phyloP scores from a whole-genome alignment of 2,888 invertebrate species.

The Nomada ferruginata region DNA sequence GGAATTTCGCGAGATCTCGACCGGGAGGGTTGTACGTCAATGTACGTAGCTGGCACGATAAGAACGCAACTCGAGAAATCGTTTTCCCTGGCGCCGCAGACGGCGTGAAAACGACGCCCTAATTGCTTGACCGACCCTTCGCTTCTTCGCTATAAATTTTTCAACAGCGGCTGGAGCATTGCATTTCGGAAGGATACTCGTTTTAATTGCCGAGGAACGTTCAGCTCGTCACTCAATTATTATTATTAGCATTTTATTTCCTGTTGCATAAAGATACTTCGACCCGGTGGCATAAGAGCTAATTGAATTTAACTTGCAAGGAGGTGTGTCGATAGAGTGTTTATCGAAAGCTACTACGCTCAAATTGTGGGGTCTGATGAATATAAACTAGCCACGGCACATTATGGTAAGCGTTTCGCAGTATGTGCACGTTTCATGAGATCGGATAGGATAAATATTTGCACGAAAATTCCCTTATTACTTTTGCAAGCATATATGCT shows the following conservation, averaged over 20 bases:
- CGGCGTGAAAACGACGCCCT: neutral
- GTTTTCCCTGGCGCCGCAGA: neutral
- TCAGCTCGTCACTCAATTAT: too few relatives aligned
- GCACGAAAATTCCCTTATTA: neutral
- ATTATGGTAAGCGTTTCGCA: slow-evolving; percentile 30
- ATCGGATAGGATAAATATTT: slow-evolving; percentile 13
- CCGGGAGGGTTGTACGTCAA: neutral
- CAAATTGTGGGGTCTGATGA: slow-evolving; percentile 16
- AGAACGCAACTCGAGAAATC: neutral
- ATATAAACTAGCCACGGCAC: slow-evolving; percentile 12
- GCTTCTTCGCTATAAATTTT: neutral
- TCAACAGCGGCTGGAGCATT: neutral
- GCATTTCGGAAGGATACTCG: neutral
- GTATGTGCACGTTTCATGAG: neutral
- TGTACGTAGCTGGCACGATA: neutral
- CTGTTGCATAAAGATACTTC: neutral
- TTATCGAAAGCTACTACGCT: slow-evolving; percentile 16
- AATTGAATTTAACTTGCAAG: slow-evolving; percentile 15
- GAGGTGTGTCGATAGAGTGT: neutral
- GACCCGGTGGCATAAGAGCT: neutral
- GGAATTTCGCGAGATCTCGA: neutral
- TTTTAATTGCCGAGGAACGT: neutral
- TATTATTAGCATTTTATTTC: neutral
- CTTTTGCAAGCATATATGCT: neutral
- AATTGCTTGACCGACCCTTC: slow-evolving; percentile 8